phyloP scores from a whole-genome alignment of 1,140 invertebrate genomes.

The Lutraria rhynchaena region DNA sequence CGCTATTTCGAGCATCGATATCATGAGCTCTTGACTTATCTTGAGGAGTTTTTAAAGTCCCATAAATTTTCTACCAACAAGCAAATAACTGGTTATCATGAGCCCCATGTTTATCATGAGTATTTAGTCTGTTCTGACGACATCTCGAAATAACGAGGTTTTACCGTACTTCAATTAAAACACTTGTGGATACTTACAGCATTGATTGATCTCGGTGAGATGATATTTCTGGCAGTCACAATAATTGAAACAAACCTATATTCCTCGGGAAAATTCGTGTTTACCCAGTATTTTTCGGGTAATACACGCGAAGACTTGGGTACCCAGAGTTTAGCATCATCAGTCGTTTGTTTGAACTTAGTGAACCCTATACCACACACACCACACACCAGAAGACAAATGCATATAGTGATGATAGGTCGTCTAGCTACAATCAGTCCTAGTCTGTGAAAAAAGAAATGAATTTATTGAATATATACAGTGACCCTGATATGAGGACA shows the following conservation, averaged over 20 bases:
- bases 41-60: no score
- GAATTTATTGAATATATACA: no score
- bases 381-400: conserved; percentile 62
- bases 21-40: no score
- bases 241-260: conserved; percentile 64
- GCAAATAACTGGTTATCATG: no score
- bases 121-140: no score
- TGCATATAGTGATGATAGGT: conserved; percentile 66
- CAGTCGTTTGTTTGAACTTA: conserved; percentile 64
- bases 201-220: conserved; percentile 61
- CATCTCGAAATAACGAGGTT: no score
- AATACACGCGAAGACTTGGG: conserved; percentile 64
- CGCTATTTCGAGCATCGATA: no score
- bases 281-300: conserved; percentile 68
- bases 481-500: no score
- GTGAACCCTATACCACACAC: conserved; percentile 70
- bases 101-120: no score
- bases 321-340: conserved; percentile 70
- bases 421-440: conserved; percentile 67
- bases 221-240: conserved; percentile 58
- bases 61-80: no score
- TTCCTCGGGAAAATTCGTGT: conserved; percentile 65
- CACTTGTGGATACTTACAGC: conserved; percentile 64
- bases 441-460: conserved; percentile 61
- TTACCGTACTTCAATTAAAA: no score